Evolutionary conservation across 2,888 invertebrate genomes (phyloP), one percentile per base, ranked within the genome.

Genomic region (Drosophila leonis): DNA sequence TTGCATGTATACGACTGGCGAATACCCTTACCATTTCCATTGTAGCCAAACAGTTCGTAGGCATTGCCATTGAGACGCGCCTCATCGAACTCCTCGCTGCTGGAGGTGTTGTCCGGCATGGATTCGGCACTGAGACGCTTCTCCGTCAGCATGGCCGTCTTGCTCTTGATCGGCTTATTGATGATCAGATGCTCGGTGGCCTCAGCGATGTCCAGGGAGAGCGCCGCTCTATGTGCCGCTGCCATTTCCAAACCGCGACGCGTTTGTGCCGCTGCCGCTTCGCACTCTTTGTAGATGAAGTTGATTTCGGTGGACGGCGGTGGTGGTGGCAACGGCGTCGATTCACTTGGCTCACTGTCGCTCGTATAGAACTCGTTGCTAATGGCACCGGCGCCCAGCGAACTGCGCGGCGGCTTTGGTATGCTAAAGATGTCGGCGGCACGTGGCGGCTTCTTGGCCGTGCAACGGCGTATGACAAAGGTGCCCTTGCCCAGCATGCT

Each of bases 181-280:
- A 24, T 61, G 42, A 20, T 61, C 9, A 83, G 67, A 44, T 78
- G 78, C 39, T 88, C 90, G 15, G 76, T 65, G 1, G 78, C 85
- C 51, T 85, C 83, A 39, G 75, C 83, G 33, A 87, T 86, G 66
- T 88, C 88, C 42, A 87, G 57, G 1, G 90, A 90, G 0, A 87
- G 80, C 0, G 86, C 81, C 1, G 88, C 71, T 0, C 95, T 94
- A 90, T 94, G 95, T 51, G 95, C 94, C 9, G 94, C 95, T 86
- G 95, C 95, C 80, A 96, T 94, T 92, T 96, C 96, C 90, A 95
- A 94, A 86, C 95, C 95, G 91, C 95, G 95, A 91, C 96, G 94
- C 80, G 95, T 95, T 90, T 94, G 95, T 94, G 95, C 74, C 94
- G 95, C 87, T 94, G 55, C 46, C 15, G 76, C 70, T 20, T 89